phyloP scores from a whole-genome alignment of 2,113 vertebrate species.

The Caretta caretta region DNA sequence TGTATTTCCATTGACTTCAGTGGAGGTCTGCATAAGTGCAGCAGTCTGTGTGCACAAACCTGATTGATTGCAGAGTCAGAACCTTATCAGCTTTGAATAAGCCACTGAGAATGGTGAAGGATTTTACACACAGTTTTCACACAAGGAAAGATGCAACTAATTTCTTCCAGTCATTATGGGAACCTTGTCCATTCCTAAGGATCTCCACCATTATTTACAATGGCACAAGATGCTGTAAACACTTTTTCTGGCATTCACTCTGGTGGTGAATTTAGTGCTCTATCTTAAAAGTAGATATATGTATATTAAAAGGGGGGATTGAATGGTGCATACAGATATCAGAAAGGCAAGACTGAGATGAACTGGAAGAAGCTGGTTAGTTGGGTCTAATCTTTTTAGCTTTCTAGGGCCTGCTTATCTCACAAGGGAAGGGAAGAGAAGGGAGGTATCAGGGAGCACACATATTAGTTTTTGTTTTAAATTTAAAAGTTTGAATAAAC shows the following conservation, averaged over 20 bases:
- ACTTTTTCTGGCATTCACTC: neutral
- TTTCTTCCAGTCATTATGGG: neutral
- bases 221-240: too few relatives aligned
- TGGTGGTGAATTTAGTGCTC: neutral
- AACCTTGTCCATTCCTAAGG: neutral
- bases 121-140: neutral
- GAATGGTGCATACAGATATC: neutral
- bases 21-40: neutral
- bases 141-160: neutral
- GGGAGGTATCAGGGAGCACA: neutral
- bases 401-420: neutral
- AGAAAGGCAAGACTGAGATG: too few relatives aligned
- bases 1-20: neutral
- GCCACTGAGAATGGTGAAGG: neutral
- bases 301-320: neutral
- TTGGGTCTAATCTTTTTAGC: neutral
- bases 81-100: neutral
- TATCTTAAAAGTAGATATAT: neutral
- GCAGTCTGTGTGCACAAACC: too few relatives aligned
- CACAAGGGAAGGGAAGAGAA: neutral
- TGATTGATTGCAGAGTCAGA: neutral
- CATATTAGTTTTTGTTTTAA: neutral
- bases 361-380: neutral
- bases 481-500: neutral
- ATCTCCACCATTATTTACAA: neutral